Percentiles rank a stretch among this genome's conserved stretches.
Evolutionary conservation across 2,797 vertebrate species (phyloP).

Genomic region (Danio aesculapii): DNA sequence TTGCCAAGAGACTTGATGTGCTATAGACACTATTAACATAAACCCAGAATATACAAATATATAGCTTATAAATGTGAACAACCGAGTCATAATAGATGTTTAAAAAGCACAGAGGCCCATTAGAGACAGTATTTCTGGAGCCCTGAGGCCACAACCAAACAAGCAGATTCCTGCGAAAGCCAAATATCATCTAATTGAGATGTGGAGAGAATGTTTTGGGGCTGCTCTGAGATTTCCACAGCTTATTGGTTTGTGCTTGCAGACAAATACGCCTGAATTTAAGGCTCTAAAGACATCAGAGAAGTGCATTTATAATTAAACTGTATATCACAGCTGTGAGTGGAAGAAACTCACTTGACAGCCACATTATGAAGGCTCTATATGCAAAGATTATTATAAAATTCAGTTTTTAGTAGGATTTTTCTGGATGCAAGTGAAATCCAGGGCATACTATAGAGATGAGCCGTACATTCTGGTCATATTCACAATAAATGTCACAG

Average conservation of each 20-base stretch:
- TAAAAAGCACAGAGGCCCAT: not conserved
- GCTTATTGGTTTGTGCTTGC: not conserved
- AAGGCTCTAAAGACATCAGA: not conserved
- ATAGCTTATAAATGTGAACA: not conserved
- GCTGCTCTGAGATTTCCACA: conserved; percentile 15
- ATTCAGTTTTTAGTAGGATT: conserved; percentile 24
- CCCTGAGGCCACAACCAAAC: conserved; percentile 31
- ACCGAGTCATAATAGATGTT: not conserved
- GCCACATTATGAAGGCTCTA: not conserved
- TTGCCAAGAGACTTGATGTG: not conserved
- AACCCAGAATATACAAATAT: not conserved
- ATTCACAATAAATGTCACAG: conserved; percentile 28
- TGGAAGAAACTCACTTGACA: not conserved
- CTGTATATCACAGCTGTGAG: conserved; percentile 25
- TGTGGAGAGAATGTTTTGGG: not conserved
- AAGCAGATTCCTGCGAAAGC: not conserved
- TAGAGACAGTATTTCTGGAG: conserved; percentile 6
- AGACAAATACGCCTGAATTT: conserved; percentile 35
- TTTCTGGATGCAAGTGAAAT: conserved; percentile 29
- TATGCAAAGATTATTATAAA: not conserved
- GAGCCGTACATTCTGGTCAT: not conserved
- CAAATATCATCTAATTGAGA: conserved; percentile 29
- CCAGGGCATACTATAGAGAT: not conserved
- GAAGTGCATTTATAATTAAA: not conserved
- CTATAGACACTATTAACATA: not conserved